Conservation (phyloP, 2,797 vertebrate genomes). For the Brachyalestes nurse region DNA sequence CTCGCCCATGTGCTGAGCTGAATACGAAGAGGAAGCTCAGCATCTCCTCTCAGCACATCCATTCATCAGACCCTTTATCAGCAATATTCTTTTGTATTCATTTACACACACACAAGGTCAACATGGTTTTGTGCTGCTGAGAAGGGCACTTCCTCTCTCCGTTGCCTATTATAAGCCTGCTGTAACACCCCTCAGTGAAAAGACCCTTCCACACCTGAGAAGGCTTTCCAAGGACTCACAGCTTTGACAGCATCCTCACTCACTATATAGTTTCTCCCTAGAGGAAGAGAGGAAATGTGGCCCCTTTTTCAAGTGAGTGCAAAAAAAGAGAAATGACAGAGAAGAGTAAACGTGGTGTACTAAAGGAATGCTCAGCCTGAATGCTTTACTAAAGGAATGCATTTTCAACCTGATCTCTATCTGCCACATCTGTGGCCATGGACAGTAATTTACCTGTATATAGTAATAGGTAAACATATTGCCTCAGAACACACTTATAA, state of each 20-base stretch:
- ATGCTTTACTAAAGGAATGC: not conserved
- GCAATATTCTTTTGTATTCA: conserved; percentile 49
- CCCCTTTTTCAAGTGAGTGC: conserved; percentile 26
- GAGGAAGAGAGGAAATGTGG: conserved; percentile 14
- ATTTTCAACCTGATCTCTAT: not conserved
- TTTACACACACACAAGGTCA: conserved; percentile 55
- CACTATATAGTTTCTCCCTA: conserved; percentile 45
- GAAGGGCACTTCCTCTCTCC: conserved; percentile 14
- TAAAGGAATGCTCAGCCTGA: not conserved
- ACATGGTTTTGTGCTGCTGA: conserved; percentile 23
- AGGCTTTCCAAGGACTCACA: conserved; percentile 47
- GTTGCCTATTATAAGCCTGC: conserved; percentile 52
- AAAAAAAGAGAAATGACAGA: conserved; percentile 41
- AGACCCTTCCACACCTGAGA: conserved; percentile 28
- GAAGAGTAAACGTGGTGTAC: conserved; percentile 30
- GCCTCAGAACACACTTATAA: not conserved
- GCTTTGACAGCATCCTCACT: conserved; percentile 46
- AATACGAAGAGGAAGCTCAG: conserved; percentile 21
- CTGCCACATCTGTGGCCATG: not conserved
- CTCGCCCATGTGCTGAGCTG: conserved; percentile 10
- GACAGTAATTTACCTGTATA: not conserved
- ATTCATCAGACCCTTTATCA: conserved; percentile 60
- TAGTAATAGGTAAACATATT: not conserved
- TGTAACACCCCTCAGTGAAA: conserved; percentile 46
- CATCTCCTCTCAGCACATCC: conserved; percentile 35